Base-by-base conservation (phyloP, 2,797 vertebrate species). In the Malurus leucopterus region DNA sequence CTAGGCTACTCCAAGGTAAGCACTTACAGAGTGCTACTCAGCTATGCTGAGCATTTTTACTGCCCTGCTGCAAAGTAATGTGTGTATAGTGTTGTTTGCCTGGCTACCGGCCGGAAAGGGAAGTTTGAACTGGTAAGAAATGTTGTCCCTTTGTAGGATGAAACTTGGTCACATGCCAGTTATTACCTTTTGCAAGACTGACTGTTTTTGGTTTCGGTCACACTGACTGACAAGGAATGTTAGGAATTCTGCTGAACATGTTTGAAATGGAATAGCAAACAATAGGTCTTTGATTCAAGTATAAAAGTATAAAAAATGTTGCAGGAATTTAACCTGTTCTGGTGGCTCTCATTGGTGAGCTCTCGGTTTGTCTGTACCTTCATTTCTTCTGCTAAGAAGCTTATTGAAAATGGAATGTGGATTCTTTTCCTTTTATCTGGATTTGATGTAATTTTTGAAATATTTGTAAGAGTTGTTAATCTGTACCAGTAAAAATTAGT, bases 1-100 rank as follows among this genome's bases (percentile, higher is more conserved):
- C 98, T 98, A 98, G 97, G 98, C 97, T 98, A 98, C 98, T 95
- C 30, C 88, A 69, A 95, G 95, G 96, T 95, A 97, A 98, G 98
- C 98, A 97, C 97, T 97, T 97, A 72, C 24, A 76, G 94, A 97
- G 95, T 65, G 15, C 51, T 65, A 8, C 86, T 89, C 59, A 43
- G 82, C 90, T 97, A 96, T 98, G 98, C 98, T 95, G 97, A 72
- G 63, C 61, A 72, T 77, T 89, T 95, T 78, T 86, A 77, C 79
- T 92, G 69, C 83, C 77, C 76, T 62, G 65, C 94, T 96, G 70
- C 94, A 96, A 95, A 97, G 96, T 94, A 95, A 95, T 96, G 95
- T 83, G 41, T 84, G 65, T 89, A 5, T 49, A 20, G 51, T 41
- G 27, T 76, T 61, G 59, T 96, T 97, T 96, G 97, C 71, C 84